phyloP scores from a whole-genome alignment of 2,888 invertebrate species.

The Amaurobius ferox region DNA sequence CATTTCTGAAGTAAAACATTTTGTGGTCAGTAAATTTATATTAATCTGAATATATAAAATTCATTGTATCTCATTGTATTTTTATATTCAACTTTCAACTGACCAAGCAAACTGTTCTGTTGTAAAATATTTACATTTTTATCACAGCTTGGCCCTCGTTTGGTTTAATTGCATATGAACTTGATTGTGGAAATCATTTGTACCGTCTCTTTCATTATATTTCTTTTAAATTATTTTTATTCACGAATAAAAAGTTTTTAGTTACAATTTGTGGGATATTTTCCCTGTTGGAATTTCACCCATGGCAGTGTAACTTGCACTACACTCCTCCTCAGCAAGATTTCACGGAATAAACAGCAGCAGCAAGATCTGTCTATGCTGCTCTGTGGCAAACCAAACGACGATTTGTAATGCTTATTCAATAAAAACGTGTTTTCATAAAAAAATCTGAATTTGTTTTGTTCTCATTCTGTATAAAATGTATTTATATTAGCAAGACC shows the following conservation, averaged over 20 bases:
- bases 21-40: conserved; percentile 12
- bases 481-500: too few relatives aligned
- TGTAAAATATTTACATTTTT: neutral
- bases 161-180: too few relatives aligned
- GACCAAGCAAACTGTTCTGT: neutral
- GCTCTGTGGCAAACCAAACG: conserved; percentile 21
- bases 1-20: conserved; percentile 18
- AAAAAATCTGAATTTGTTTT: neutral
- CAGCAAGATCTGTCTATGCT: conserved; percentile 26
- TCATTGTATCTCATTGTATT: too few relatives aligned
- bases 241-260: conserved; percentile 64
- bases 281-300: neutral
- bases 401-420: conserved; percentile 62
- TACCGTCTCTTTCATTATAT: conserved; percentile 1
- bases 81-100: too few relatives aligned
- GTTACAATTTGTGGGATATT: conserved; percentile 27
- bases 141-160: neutral
- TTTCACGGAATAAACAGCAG: conserved; percentile 9
- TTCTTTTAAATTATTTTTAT: conserved; percentile 63
- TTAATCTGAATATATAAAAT: conserved; percentile 12
- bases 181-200: conserved; percentile 28
- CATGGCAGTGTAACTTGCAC: too few relatives aligned
- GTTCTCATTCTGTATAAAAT: too few relatives aligned
- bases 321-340: conserved; percentile 12
- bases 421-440: conserved; percentile 39